Conservation (phyloP, 2,888 invertebrate genomes). For the Phalera bucephala region DNA sequence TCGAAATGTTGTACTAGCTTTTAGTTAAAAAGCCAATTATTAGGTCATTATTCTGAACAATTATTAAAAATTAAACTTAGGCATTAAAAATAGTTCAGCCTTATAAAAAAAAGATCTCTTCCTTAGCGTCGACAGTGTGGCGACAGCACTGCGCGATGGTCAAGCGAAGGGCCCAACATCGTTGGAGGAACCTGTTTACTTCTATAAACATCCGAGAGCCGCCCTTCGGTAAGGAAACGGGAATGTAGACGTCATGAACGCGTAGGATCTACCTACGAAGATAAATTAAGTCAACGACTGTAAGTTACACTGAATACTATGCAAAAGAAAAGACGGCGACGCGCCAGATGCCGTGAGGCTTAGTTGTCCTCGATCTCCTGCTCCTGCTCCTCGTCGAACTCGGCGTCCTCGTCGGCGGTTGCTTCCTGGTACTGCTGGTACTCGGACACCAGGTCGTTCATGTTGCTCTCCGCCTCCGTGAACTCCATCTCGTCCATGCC, state of each 20-base stretch:
- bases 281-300: constrained; percentile 49
- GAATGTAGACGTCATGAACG: constrained; percentile 70
- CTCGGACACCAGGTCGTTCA: constrained; percentile 96
- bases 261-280: constrained; percentile 50
- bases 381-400: constrained; percentile 90
- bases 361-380: constrained; percentile 87
- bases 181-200: constrained; percentile 59
- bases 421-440: constrained; percentile 98
- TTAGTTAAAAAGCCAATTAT: constrained; percentile 60
- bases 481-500: constrained; percentile 99
- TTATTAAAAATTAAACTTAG: constrained; percentile 76
- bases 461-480: constrained; percentile 97
- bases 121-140: constrained; percentile 67
- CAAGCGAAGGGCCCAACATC: constrained; percentile 68
- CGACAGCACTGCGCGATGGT: constrained; percentile 60
- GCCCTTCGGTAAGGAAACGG: constrained; percentile 74
- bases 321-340: constrained; percentile 54
- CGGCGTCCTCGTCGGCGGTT: constrained; percentile 91
- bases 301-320: constrained; percentile 62
- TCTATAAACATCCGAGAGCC: constrained; percentile 71
- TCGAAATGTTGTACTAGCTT: constrained; percentile 77
- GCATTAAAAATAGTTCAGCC: constrained; percentile 79
- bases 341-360: constrained; percentile 30
- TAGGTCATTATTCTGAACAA: constrained; percentile 65
- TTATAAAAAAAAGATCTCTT: constrained; percentile 76